Conservation (phyloP, 2,888 invertebrate genomes). For the Amblyjoppa proteus region DNA sequence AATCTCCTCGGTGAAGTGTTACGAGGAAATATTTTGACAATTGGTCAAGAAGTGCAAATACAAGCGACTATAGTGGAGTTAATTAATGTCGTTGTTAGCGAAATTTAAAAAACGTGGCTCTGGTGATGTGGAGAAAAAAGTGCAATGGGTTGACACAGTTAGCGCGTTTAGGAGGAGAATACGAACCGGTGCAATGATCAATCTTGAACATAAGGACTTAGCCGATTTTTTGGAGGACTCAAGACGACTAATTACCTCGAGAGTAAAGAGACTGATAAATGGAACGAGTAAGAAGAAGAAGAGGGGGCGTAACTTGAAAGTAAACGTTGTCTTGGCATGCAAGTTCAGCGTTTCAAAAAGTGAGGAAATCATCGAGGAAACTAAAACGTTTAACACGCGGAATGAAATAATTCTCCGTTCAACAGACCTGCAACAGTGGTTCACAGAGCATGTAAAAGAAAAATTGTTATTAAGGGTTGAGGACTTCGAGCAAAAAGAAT, state of each 20-base stretch:
- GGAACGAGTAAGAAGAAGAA: background rate
- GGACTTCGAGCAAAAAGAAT: too few species aligned
- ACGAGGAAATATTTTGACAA: background rate
- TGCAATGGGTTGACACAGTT: slow-evolving; percentile 28
- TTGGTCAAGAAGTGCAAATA: background rate
- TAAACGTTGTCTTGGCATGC: slow-evolving; percentile 41
- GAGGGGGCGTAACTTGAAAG: slow-evolving; percentile 42
- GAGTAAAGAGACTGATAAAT: slow-evolving; percentile 2
- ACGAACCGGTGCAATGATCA: slow-evolving; percentile 48
- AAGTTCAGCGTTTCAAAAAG: slow-evolving; percentile 36
- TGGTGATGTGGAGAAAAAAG: background rate
- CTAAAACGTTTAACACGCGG: slow-evolving; percentile 40
- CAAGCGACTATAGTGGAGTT: background rate
- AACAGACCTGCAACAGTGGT: too few species aligned
- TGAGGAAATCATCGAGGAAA: slow-evolving; percentile 22
- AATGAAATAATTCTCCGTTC: too few species aligned
- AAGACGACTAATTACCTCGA: background rate
- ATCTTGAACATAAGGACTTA: slow-evolving; percentile 47
- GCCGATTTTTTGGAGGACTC: slow-evolving; percentile 41
- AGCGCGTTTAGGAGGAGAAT: slow-evolving; percentile 38
- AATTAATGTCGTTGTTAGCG: background rate
- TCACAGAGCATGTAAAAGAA: too few species aligned
- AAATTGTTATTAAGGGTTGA: too few species aligned
- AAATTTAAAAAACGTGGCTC: background rate
- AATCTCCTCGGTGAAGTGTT: background rate